These are phyloP conservation scores for Phoxinus phoxinus DNA, from an alignment of 2,113 vertebrate genomes.

Conservation along the genomic window DNA sequence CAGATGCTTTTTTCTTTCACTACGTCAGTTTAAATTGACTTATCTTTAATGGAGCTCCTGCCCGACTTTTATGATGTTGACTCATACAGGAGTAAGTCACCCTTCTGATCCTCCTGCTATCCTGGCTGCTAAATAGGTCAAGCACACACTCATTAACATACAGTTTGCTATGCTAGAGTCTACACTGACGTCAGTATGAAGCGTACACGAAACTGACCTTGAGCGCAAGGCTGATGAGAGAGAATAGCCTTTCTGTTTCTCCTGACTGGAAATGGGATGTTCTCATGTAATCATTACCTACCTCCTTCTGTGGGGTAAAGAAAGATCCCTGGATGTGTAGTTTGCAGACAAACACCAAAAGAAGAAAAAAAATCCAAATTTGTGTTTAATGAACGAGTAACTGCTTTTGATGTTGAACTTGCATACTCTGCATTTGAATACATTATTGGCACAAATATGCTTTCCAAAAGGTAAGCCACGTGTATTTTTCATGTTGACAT, in stretches of 20 bases:
- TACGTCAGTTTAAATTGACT: not conserved
- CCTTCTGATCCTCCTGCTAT: slow-evolving; percentile 18
- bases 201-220: slow-evolving; percentile 58
- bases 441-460: not conserved
- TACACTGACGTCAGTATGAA: slow-evolving; percentile 57
- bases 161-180: not conserved
- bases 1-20: not conserved
- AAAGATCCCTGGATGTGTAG: slow-evolving; percentile 27
- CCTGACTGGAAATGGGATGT: slow-evolving; percentile 50
- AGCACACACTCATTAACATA: slow-evolving; percentile 48
- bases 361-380: not conserved
- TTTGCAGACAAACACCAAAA: slow-evolving; percentile 29
- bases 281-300: slow-evolving; percentile 54
- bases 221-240: slow-evolving; percentile 51
- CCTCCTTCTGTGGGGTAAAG: slow-evolving; percentile 41
- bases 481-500: not conserved
- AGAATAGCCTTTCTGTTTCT: slow-evolving; percentile 57
- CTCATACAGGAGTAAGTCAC: slow-evolving; percentile 27
- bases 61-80: slow-evolving; percentile 22
- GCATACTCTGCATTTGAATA: not conserved
- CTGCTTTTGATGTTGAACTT: not conserved
- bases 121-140: slow-evolving; percentile 52
- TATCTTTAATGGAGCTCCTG: slow-evolving; percentile 2
- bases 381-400: not conserved
- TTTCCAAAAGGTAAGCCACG: too few species aligned